Base-by-base conservation (phyloP, 1,140 invertebrate species). In the Eciton burchellii region DNA sequence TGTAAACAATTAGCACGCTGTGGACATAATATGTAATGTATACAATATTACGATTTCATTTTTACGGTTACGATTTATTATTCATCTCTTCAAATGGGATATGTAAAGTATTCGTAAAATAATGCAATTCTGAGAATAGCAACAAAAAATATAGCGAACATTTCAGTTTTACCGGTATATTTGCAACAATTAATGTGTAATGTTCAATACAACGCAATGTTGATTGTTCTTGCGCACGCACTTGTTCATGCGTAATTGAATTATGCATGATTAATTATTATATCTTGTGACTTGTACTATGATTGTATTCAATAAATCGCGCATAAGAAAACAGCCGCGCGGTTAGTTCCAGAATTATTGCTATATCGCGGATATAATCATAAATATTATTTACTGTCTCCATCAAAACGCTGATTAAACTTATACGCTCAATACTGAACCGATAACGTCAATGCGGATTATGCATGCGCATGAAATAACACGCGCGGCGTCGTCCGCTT, bases 391-490 rank as follows among this genome's bases (percentile, higher is more conserved):
- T 49, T 66, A 66, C 35, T 35, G 2, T 35, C 26, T 35, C 59
- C 5, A 24, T 57, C 12, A 21, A 54, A 71, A 4, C 19, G 3
- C 2, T 16, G 29, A 72, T 72, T 56, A 71, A 71, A 41, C 8
- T 71, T 43, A 59, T 41, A 1, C 5, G 9, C 2, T 59, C 3
- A 35, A 57, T 71, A 21, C 26, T 5, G 19, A 1, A n/a, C 16
- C 3, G 19, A 71, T 43, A 56, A 16, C 14, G 54, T 56, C 14
- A 49, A 71, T 24, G 57, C 57, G 14, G 5, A 70, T 54, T 70
- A 43, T 59, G 52, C 35, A 59, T 59, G 56, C 24, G 5, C 21
- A 59, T 71, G 0, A 71, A 71, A 41, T 41, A 72, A 59, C 6
- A n/a, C 9, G 16, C 0, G 6, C 0, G 6, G n/a, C 49, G 1